Base-by-base conservation (phyloP, 64 coral and sea anemone genomes). In the Montipora sp. region DNA sequence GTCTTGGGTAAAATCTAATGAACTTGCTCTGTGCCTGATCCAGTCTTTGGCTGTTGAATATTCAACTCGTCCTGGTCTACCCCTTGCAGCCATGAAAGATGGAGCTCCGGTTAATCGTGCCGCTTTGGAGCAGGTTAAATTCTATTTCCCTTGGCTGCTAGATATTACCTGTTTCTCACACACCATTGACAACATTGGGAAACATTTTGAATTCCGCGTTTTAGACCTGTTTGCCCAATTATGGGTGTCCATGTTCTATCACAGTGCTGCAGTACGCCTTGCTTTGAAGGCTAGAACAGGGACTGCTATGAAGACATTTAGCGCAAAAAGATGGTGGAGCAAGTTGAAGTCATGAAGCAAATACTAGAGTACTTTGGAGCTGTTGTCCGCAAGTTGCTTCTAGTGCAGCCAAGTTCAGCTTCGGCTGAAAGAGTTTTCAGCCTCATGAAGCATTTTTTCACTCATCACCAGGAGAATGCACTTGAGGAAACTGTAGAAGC, bases 371-470 rank as follows among this genome's bases (percentile, higher is more conserved):
- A 68, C 44, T 86, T 86, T 9, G 83, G 15, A 91, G 75, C 90
- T 51, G 90, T 86, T 15, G 90, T 92, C 85, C 66, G 84, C 80
- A 86, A 92, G 86, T 70, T 92, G 76, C 90, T 92, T 85, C 78
- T 92, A 73, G 90, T 92, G 68, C 90, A 92, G 84, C 90, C 90
- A 77, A 92, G 90, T 81, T 92, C 90, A 86, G 90, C 90, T 75
- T 92, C 90, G 85, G 90, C 80, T 85, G 80, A 92, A 92, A 83
- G 74, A 77, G 90, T 92, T 86, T 92, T 92, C 81, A 92, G 90
- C 81, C 76, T 92, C 67, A 85, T 92, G 90, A 92, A 36, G 84
- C 36, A 92, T 92, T 85, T 92, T 80, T 86, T 92, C 86, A 84
- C 68, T 70, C 84, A 78, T 81, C 90, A 92, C 43, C 81, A 92